Percentiles rank a stretch among this genome's conserved stretches.
These are phyloP conservation scores for Hirtodrosophila histrioides DNA, from an alignment of 2,888 invertebrate genomes.

Conservation along the genomic window DNA sequence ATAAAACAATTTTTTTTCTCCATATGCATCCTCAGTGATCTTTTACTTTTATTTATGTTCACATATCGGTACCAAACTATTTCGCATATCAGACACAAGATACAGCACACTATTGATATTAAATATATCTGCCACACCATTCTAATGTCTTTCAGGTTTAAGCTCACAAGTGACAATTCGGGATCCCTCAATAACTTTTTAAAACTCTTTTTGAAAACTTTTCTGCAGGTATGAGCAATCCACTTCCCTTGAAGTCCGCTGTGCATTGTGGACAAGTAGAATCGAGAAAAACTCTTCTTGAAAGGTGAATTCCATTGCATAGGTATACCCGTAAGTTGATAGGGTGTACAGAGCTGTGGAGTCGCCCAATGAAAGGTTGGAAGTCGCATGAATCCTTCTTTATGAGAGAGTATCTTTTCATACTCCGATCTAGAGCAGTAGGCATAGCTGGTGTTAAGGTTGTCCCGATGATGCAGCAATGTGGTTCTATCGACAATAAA, in stretches of 20 bases:
- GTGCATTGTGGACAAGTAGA: background rate
- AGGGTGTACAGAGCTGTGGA: conserved; percentile 29
- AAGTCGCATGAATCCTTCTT: conserved; percentile 17
- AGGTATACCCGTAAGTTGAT: conserved; percentile 21
- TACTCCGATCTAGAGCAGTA: conserved; percentile 19
- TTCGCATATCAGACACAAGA: conserved; percentile 17
- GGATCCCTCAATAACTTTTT: conserved; percentile 1
- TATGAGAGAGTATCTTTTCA: background rate
- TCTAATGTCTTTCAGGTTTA: conserved; percentile 11
- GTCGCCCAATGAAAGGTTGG: conserved; percentile 22
- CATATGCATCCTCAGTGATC: background rate
- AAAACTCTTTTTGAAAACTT: conserved; percentile 2
- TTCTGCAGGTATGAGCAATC: background rate
- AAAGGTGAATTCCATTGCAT: conserved; percentile 48
- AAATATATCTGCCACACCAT: conserved; percentile 2
- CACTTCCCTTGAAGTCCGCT: conserved; percentile 25
- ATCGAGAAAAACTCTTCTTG: conserved; percentile 7
- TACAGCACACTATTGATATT: background rate
- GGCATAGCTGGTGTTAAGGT: conserved; percentile 42
- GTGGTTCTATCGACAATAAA: conserved; percentile 22
- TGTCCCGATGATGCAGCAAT: conserved; percentile 17
- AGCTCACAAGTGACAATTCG: background rate
- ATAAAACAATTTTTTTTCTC: too few species aligned
- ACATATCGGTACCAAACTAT: conserved; percentile 10
- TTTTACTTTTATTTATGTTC: background rate